Evolutionary conservation across 1,140 invertebrate genomes (phyloP).

Genomic region (Charaxes varanes): DNA sequence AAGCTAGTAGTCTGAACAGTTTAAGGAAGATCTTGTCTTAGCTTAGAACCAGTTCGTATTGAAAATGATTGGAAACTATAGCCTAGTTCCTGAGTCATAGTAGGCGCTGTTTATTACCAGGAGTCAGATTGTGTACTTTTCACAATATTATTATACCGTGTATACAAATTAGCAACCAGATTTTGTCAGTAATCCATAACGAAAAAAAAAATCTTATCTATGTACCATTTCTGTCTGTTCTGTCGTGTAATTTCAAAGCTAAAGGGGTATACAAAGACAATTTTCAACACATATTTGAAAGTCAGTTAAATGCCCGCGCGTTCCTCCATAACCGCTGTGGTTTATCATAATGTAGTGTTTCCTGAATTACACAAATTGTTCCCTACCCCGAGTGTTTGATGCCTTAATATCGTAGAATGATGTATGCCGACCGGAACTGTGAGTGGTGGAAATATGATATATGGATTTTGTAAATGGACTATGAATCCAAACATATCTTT

Average conservation of each 20-base stretch:
- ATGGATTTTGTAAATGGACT: slow-evolving; percentile 16
- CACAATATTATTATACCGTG: not conserved
- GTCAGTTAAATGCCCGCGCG: too few species aligned
- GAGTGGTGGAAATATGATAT: slow-evolving; percentile 15
- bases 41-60: slow-evolving; percentile 42
- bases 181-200: too few species aligned
- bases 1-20: slow-evolving; percentile 44
- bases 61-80: slow-evolving; percentile 31
- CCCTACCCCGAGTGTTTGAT: slow-evolving; percentile 37
- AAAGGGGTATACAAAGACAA: too few species aligned
- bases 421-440: slow-evolving; percentile 50
- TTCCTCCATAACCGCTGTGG: too few species aligned
- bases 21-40: slow-evolving; percentile 55
- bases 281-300: too few species aligned
- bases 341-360: slow-evolving; percentile 36
- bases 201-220: too few species aligned
- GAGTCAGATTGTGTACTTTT: slow-evolving; percentile 6
- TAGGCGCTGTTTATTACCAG: slow-evolving; percentile 8
- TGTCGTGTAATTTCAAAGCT: too few species aligned
- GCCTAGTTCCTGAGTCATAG: slow-evolving; percentile 16
- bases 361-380: slow-evolving; percentile 42
- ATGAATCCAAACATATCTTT: too few species aligned
- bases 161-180: not conserved
- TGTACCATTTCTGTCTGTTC: too few species aligned
- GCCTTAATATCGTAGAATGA: slow-evolving; percentile 58